Evolutionary conservation across 2,113 vertebrate genomes (phyloP), one percentile per base, ranked within the genome.

Genomic region (Grammomys surdaster): DNA sequence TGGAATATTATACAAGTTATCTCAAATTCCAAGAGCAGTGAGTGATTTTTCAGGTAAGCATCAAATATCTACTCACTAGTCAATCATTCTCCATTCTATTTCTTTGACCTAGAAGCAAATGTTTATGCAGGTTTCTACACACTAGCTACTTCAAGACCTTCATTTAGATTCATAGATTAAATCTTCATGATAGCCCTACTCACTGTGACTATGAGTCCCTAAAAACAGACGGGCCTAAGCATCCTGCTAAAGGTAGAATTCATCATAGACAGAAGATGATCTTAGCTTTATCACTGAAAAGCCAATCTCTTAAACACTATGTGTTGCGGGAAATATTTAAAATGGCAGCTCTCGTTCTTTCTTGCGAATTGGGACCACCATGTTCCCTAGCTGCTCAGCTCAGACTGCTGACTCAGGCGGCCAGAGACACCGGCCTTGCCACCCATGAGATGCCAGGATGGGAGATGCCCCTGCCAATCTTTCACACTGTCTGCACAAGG

Each of bases 281-380:
- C 19, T 4, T 16, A 1, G 6, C 1, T 43, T 0, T 63, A 26
- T 65, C 4, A 33, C 3, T 48, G 5, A 22, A 24, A 12, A 20
- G 48, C 6, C n/a, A 31, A 46, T 12, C 73, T 19, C 17, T 76
- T 51, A 10, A 51, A 1, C 9, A 51, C 46, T 48, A 48, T 48
- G 46, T 48, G 46, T 48, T 48, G 46, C 7, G 46, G 46, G 46
- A 48, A 7, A 7, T 48, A 48, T 48, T 48, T 48, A 48, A 48
- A 48, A 48, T 48, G 46, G 46, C 46, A 48, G 46, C 46, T 48
- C 46, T 48, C 7, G 46, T 5, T 48, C 46, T 48, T 4, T 48
- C 46, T 48, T 48, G 46, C 46, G 7, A 48, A 48, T 48, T 7
- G 46, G 46, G 46, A 7, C 46, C 7, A 7, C 46, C 7, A 48